Conservation (phyloP, 1,140 invertebrate species). For the Mercenaria mercenaria region DNA sequence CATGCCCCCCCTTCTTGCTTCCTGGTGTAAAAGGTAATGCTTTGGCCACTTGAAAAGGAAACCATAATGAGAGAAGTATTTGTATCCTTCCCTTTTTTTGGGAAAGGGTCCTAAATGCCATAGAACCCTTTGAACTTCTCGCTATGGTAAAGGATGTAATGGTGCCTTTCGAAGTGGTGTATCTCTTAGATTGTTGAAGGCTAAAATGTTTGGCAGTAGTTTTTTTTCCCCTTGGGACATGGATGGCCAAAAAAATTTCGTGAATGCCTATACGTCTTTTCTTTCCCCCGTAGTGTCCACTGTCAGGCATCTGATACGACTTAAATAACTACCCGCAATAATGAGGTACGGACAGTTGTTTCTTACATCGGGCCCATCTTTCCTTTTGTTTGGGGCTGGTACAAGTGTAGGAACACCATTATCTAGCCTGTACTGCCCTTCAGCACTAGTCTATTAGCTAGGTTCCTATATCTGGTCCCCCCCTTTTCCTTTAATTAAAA, state of each 20-base stretch:
- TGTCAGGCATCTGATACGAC: conserved; percentile 58
- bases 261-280: conserved; percentile 54
- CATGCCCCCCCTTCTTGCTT: conserved; percentile 43
- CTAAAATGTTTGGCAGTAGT: conserved; percentile 45
- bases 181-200: conserved; percentile 17
- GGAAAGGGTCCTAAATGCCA: conserved; percentile 26
- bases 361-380: conserved; percentile 17
- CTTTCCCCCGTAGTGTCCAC: conserved; percentile 43
- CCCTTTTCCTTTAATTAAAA: conserved; percentile 22
- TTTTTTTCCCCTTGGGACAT: no score
- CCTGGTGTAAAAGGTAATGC: no score
- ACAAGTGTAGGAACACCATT: no score
- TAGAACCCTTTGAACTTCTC: not conserved
- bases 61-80: no score
- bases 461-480: not conserved
- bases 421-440: conserved; percentile 25
- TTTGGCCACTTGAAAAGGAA: no score
- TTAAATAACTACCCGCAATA: no score
- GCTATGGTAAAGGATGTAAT: no score
- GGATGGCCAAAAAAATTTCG: no score
- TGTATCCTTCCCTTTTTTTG: no score
- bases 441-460: conserved; percentile 17
- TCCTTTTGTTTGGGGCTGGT: no score
- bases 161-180: conserved; percentile 25
- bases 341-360: conserved; percentile 25